A percentile compares a stretch with the other conserved stretches of the same genome.
Conservation (phyloP, 2,797 vertebrate species). For the Chiloscyllium punctatum region DNA sequence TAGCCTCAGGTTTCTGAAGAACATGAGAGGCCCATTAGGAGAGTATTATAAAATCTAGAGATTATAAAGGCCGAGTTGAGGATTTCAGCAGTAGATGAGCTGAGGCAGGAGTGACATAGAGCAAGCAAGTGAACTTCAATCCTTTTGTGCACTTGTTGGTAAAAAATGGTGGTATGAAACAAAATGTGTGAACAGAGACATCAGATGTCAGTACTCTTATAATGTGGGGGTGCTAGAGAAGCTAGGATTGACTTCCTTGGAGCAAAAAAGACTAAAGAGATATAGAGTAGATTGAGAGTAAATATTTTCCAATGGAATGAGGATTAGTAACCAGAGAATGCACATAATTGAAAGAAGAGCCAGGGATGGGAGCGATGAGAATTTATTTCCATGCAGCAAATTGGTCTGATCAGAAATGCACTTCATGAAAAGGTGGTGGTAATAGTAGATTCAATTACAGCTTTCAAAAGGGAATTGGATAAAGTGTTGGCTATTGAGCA, state of each 20-base stretch:
- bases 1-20: background rate
- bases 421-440: background rate
- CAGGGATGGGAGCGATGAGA: background rate
- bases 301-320: background rate
- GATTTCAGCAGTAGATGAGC: background rate
- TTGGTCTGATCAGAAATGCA: background rate
- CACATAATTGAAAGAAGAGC: background rate
- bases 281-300: background rate
- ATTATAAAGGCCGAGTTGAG: background rate
- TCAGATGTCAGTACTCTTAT: background rate
- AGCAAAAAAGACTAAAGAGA: background rate
- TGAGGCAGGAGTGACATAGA: background rate
- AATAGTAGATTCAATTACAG: background rate
- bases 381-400: background rate
- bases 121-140: background rate
- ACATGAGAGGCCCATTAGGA: background rate
- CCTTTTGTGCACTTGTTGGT: background rate
- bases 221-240: background rate
- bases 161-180: background rate
- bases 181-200: background rate
- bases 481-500: background rate
- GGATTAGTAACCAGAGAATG: background rate
- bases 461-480: background rate
- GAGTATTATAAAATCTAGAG: background rate
- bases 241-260: background rate